Conservation (phyloP, 1,140 invertebrate species). For the Drosophila novamexicana region DNA sequence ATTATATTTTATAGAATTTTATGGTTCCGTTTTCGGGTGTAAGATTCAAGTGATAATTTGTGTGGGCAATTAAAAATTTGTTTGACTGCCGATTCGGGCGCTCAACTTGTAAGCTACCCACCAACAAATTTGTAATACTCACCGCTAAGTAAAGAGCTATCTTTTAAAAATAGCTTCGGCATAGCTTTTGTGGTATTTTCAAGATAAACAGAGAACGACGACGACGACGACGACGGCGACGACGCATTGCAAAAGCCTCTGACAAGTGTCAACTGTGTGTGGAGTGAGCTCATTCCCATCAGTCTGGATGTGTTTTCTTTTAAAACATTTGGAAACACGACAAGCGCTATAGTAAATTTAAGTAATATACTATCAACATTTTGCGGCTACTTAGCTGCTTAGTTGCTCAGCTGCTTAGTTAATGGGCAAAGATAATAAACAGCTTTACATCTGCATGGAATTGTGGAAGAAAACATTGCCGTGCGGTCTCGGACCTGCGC, state of each 20-base stretch:
- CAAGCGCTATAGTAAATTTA: slow-evolving; percentile 39
- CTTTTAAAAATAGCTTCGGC: slow-evolving; percentile 34
- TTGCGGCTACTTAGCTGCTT: slow-evolving; percentile 23
- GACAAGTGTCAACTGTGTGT: slow-evolving; percentile 39
- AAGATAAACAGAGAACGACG: slow-evolving; percentile 51
- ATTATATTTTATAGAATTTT: slow-evolving; percentile 61
- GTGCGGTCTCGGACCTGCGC: slow-evolving; percentile 19
- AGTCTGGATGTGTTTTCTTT: slow-evolving; percentile 27
- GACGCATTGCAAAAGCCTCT: slow-evolving; percentile 45
- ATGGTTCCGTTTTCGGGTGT: slow-evolving; percentile 28
- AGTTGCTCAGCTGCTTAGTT: slow-evolving; percentile 19
- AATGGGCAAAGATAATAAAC: slow-evolving; percentile 40
- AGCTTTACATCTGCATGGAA: slow-evolving; percentile 42
- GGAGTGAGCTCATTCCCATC: slow-evolving; percentile 27
- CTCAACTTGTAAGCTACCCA: slow-evolving; percentile 25
- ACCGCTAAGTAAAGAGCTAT: slow-evolving; percentile 19
- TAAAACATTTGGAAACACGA: slow-evolving; percentile 16
- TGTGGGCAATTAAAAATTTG: slow-evolving; percentile 67
- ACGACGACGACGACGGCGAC: not conserved
- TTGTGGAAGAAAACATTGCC: slow-evolving; percentile 36
- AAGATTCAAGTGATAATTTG: slow-evolving; percentile 49
- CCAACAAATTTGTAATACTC: slow-evolving; percentile 26
- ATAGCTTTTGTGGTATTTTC: slow-evolving; percentile 16
- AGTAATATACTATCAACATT: slow-evolving; percentile 34
- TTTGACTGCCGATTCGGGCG: slow-evolving; percentile 36